Conservation (phyloP, 2,797 vertebrate species). For the Tympanoctomys barrerae region DNA sequence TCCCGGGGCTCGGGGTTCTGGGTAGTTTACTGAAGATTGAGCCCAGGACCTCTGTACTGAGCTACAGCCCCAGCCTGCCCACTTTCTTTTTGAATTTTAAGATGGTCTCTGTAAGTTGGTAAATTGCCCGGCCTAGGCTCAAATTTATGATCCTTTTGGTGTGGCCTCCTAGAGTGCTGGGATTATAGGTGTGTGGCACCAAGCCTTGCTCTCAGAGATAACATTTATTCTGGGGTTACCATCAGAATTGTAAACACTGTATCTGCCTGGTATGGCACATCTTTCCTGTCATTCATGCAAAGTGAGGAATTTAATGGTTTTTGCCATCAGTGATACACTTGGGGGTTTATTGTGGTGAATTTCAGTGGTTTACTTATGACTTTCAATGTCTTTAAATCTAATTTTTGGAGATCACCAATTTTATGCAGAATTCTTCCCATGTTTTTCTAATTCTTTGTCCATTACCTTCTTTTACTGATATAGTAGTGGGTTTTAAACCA, state of each 20-base stretch:
- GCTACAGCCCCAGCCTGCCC: neutral
- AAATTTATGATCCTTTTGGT: neutral
- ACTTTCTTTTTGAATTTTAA: neutral
- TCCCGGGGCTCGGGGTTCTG: neutral
- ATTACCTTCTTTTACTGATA: neutral
- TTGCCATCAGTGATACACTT: neutral
- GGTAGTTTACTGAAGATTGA: neutral
- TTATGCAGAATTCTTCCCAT: neutral
- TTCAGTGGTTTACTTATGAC: neutral
- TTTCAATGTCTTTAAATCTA: constrained; percentile 14
- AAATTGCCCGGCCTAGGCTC: neutral
- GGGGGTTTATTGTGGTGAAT: constrained; percentile 7
- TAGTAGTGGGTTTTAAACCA: neutral
- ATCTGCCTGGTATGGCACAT: neutral
- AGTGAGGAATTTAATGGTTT: neutral
- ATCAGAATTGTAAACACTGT: constrained; percentile 25
- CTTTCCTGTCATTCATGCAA: neutral
- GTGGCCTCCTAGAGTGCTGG: neutral
- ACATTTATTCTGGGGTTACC: neutral
- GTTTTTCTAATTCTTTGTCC: neutral
- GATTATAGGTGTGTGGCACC: neutral
- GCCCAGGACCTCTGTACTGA: neutral
- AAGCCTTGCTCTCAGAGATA: neutral
- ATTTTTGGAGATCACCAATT: neutral
- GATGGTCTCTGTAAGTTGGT: neutral